Evolutionary conservation across 2,113 vertebrate species (phyloP).

Genomic region (Tichodroma muraria): DNA sequence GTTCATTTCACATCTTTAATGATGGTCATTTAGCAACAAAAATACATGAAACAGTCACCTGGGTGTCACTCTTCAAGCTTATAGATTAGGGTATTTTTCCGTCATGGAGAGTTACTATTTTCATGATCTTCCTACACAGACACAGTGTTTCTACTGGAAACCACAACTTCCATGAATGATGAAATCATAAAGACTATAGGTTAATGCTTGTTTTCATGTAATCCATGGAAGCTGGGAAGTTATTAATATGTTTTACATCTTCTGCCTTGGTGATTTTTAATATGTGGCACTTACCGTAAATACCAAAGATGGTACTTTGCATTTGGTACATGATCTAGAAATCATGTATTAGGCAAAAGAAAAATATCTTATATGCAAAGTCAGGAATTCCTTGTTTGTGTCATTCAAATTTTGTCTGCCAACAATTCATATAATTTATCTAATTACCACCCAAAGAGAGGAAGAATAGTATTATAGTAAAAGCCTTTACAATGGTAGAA

Average conservation of each 20-base stretch:
- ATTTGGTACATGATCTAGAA: neutral
- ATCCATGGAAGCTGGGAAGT: neutral
- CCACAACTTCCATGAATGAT: neutral
- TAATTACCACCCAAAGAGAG: neutral
- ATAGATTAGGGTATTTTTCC: neutral
- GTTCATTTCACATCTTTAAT: neutral
- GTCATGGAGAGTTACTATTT: neutral
- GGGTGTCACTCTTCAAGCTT: neutral
- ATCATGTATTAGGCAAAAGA: neutral
- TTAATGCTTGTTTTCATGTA: neutral
- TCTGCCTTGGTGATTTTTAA: neutral
- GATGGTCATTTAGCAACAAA: neutral
- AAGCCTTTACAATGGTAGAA: neutral
- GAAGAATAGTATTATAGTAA: neutral
- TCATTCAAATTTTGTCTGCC: neutral
- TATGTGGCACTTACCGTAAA: neutral
- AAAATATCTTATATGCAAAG: neutral
- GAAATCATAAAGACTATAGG: neutral
- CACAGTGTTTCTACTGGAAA: neutral
- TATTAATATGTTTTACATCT: neutral
- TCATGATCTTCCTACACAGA: neutral
- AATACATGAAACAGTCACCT: neutral
- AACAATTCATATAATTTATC: neutral
- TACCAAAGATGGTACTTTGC: neutral
- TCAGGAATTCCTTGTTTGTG: neutral